Evolutionary conservation across 2,113 vertebrate species (phyloP).

Genomic region (Barbus barbus): DNA sequence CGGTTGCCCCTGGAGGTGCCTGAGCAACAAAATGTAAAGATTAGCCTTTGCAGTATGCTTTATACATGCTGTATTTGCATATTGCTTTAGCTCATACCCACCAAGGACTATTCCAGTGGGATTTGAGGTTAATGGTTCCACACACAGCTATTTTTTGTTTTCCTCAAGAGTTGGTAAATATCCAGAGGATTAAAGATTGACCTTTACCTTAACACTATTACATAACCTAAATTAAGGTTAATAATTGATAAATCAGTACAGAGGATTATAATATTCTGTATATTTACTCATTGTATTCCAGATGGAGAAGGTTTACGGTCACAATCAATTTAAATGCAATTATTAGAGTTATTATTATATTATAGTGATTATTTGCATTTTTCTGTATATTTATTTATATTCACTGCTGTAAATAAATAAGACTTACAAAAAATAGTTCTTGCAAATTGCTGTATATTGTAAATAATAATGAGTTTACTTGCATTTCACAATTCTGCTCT

Average conservation of each 20-base stretch:
- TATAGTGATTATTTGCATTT: no score
- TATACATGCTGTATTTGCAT: background rate
- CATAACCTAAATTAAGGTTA: background rate
- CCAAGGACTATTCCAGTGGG: conserved; percentile 22
- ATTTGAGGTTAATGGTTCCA: background rate
- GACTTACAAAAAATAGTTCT: background rate
- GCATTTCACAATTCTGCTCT: background rate
- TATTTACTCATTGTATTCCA: background rate
- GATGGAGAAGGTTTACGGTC: background rate
- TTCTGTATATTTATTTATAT: background rate
- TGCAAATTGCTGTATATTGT: background rate
- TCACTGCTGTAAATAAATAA: background rate
- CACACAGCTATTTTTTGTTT: background rate
- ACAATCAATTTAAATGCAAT: background rate
- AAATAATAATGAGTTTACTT: background rate
- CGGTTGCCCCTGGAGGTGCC: conserved; percentile 7
- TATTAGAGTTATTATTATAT: no score
- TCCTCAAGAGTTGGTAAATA: background rate
- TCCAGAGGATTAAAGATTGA: background rate
- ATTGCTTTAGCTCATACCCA: background rate
- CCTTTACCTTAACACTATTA: conserved; percentile 14
- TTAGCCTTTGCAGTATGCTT: conserved; percentile 31
- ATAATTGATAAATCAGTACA: background rate
- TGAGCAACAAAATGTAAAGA: conserved; percentile 15
- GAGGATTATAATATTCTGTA: background rate